These are phyloP conservation scores for Drosophila anomalata DNA, from an alignment of 2,888 invertebrate genomes.

Conservation along the genomic window DNA sequence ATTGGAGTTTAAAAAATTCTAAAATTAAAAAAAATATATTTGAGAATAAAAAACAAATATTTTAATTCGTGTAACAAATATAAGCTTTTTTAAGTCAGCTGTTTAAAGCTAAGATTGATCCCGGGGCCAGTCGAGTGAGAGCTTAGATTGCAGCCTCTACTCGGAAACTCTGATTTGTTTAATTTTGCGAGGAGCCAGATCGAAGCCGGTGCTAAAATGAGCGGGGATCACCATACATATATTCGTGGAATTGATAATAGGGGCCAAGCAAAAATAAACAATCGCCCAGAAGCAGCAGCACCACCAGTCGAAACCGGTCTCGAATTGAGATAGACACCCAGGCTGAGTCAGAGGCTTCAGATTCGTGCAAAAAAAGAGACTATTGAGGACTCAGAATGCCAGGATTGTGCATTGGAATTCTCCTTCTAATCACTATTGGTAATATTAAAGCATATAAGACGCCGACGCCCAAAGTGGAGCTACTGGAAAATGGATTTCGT, in stretches of 20 bases:
- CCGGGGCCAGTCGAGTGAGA: not conserved
- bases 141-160: not conserved
- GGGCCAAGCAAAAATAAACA: slow-evolving; percentile 33
- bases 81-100: slow-evolving; percentile 24
- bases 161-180: slow-evolving; percentile 6
- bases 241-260: slow-evolving; percentile 10
- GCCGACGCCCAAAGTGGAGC: slow-evolving; percentile 64
- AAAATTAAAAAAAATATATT: not conserved
- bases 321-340: slow-evolving; percentile 28
- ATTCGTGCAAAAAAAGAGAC: not conserved
- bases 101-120: slow-evolving; percentile 8
- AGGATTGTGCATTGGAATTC: slow-evolving; percentile 15
- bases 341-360: slow-evolving; percentile 35
- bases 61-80: slow-evolving; percentile 8
- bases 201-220: slow-evolving; percentile 19
- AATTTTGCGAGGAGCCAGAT: slow-evolving; percentile 10
- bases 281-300: slow-evolving; percentile 5
- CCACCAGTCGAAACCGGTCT: slow-evolving; percentile 21
- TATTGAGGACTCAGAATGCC: slow-evolving; percentile 27
- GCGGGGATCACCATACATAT: slow-evolving; percentile 5
- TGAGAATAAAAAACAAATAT: not conserved
- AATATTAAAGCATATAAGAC: slow-evolving; percentile 56
- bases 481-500: slow-evolving; percentile 68
- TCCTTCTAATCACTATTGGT: slow-evolving; percentile 18
- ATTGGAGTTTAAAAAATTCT: not conserved